phyloP scores from a whole-genome alignment of 1,140 invertebrate species.

The Heliconius eleuchia region DNA sequence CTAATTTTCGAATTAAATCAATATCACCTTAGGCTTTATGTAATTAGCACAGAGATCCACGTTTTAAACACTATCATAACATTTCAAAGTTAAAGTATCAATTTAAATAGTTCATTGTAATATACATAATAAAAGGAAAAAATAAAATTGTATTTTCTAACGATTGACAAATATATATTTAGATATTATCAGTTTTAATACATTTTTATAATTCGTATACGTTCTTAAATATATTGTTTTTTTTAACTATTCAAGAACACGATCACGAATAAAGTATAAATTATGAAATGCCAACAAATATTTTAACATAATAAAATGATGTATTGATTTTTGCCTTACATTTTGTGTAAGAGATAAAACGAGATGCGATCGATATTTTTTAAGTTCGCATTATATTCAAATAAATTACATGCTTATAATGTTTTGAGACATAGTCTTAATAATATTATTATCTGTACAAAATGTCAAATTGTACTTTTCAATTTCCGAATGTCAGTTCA shows the following conservation, averaged over 20 bases:
- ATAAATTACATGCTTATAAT: slow-evolving; percentile 1
- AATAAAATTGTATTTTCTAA: background rate
- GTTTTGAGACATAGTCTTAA: background rate
- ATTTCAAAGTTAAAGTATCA: background rate
- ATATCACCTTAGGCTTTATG: slow-evolving; percentile 12
- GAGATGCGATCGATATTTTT: background rate
- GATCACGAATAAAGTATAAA: background rate
- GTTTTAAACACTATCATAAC: background rate
- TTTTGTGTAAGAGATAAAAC: background rate
- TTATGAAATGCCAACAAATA: background rate
- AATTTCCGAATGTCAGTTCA: background rate
- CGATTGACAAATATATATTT: background rate
- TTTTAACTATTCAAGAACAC: background rate
- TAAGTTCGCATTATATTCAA: slow-evolving; percentile 20
- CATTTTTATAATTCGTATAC: background rate
- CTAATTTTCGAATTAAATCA: slow-evolving; percentile 17
- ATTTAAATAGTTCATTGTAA: background rate
- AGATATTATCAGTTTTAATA: slow-evolving; percentile 4
- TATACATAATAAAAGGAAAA: background rate
- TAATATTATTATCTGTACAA: background rate
- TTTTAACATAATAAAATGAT: background rate
- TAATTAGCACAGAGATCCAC: background rate
- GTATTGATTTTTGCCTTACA: background rate
- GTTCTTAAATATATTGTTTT: background rate
- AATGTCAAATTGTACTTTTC: background rate